Evolutionary conservation across 2,797 vertebrate genomes (phyloP).

Genomic region (Chanos chanos): DNA sequence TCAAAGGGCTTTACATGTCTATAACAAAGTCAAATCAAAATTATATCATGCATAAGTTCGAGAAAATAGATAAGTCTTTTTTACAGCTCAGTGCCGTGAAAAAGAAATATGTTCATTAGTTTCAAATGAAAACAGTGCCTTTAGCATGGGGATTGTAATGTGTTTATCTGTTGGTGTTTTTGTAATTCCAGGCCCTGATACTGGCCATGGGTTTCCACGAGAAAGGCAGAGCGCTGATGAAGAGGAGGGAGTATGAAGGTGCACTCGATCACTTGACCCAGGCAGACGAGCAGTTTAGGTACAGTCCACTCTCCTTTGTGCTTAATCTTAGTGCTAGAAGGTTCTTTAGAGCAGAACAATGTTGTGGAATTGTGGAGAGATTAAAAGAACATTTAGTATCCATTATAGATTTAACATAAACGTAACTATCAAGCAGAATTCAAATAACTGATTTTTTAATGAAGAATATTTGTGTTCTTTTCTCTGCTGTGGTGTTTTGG

Average conservation of each 20-base stretch:
- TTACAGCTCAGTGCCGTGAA: constrained; percentile 13
- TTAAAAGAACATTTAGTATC: too few relatives aligned
- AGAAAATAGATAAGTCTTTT: too few relatives aligned
- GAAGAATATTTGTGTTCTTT: constrained; percentile 24
- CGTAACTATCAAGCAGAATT: too few relatives aligned
- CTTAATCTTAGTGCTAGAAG: neutral
- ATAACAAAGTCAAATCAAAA: too few relatives aligned
- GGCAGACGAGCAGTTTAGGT: constrained; percentile 91
- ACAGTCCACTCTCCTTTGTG: constrained; percentile 31
- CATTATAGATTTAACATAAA: too few relatives aligned
- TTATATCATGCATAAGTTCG: too few relatives aligned
- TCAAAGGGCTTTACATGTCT: too few relatives aligned
- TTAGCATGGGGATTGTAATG: too few relatives aligned
- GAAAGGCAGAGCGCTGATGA: constrained; percentile 90
- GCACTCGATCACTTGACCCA: constrained; percentile 86
- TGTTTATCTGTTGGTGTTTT: neutral
- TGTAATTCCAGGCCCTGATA: constrained; percentile 80
- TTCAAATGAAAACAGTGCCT: too few relatives aligned
- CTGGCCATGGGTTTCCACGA: constrained; percentile 96
- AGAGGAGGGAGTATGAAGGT: constrained; percentile 83
- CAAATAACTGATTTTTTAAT: neutral
- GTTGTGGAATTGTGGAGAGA: too few relatives aligned
- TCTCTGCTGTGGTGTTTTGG: neutral
- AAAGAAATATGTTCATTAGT: too few relatives aligned
- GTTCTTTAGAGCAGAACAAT: too few relatives aligned